Percentiles rank a stretch among this genome's conserved stretches.
phyloP scores from a whole-genome alignment of 2,888 invertebrate genomes.

The Harpalus rubripes region DNA sequence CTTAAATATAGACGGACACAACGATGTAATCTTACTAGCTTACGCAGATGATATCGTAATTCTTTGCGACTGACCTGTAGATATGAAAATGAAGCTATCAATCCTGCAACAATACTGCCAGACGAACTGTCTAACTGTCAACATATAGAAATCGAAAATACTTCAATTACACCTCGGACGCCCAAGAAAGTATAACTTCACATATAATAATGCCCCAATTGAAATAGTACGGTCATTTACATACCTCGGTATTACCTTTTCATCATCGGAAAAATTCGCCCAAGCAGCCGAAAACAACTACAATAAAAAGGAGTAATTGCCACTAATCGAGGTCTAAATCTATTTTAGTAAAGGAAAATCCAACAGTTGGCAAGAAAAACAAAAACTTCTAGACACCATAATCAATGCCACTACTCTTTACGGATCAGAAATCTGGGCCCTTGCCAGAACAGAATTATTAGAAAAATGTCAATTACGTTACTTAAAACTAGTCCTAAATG shows the following conservation, averaged over 20 bases:
- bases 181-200: not conserved
- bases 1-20: not conserved
- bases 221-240: not conserved
- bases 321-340: not conserved
- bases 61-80: not conserved
- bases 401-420: not conserved
- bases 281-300: not conserved
- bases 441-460: not conserved
- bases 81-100: not conserved
- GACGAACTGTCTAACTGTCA: not conserved
- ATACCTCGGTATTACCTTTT: not conserved
- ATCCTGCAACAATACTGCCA: not conserved
- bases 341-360: not conserved
- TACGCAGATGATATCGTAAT: conserved; percentile 4
- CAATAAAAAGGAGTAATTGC: conserved; percentile 1
- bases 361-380: not conserved
- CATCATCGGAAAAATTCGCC: not conserved
- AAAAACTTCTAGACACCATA: not conserved
- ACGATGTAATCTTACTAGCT: not conserved
- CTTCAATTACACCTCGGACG: not conserved
- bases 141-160: not conserved
- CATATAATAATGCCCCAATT: not conserved
- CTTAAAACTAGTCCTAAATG: not conserved
- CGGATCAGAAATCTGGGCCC: not conserved
- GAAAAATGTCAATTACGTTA: not conserved